These are phyloP conservation scores for Leptopilina clavipes DNA, from an alignment of 1,140 invertebrate species.

Conservation along the genomic window DNA sequence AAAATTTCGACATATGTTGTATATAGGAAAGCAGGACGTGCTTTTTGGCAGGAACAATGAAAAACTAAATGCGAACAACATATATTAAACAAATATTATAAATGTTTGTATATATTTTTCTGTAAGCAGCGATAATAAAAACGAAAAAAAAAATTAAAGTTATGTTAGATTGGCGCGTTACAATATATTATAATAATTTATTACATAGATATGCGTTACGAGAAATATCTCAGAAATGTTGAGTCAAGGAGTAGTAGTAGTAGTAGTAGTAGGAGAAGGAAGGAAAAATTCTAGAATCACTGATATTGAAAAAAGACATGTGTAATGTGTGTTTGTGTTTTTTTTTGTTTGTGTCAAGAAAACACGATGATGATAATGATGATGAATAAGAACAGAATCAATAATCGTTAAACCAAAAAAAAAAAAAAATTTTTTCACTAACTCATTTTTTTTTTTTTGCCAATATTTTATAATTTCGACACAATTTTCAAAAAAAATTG, in stretches of 20 bases:
- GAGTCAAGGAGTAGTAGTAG: constrained; percentile 28
- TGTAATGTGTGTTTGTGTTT: no score
- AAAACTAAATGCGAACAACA: constrained; percentile 33
- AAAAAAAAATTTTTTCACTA: no score
- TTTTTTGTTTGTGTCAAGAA: no score
- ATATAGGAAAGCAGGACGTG: constrained; percentile 16
- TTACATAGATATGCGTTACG: constrained; percentile 52
- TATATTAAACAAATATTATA: constrained; percentile 43
- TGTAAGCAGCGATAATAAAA: constrained; percentile 43
- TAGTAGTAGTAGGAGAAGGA: not conserved
- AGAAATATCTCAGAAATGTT: constrained; percentile 47
- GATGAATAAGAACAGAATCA: constrained; percentile 34
- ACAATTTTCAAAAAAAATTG: not conserved
- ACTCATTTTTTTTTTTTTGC: no score
- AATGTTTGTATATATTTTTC: constrained; percentile 42
- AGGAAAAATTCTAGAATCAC: constrained; percentile 38
- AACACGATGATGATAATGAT: not conserved
- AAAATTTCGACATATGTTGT: not conserved
- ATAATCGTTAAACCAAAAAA: constrained; percentile 9
- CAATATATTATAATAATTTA: constrained; percentile 51
- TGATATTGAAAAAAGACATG: constrained; percentile 15
- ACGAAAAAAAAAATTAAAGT: constrained; percentile 48
- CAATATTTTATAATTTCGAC: not conserved
- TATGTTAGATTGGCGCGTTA: constrained; percentile 49
- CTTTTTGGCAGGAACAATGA: constrained; percentile 29